phyloP scores from a whole-genome alignment of 1,140 invertebrate species.

The Meloidogyne hapla region DNA sequence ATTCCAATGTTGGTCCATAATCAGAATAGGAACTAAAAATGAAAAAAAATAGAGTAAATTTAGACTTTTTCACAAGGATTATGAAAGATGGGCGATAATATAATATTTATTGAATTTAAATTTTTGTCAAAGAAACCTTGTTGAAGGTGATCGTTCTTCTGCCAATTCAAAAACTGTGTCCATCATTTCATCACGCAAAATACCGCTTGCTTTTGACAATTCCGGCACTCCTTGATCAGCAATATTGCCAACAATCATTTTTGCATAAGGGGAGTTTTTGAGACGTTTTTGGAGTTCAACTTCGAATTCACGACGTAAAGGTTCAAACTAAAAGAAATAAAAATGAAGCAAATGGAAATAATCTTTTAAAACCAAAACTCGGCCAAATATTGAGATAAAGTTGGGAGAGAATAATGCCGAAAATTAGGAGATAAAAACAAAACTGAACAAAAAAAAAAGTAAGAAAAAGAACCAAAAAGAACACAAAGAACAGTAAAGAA shows the following conservation, averaged over 20 bases:
- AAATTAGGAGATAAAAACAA: no score
- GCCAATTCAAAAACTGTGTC: slow-evolving; percentile 49
- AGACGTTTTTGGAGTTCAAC: slow-evolving; percentile 54
- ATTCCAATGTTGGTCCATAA: slow-evolving; percentile 49
- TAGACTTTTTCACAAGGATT: no score
- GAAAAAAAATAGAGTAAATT: no score
- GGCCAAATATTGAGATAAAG: no score
- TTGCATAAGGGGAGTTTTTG: slow-evolving; percentile 54
- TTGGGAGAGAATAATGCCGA: no score
- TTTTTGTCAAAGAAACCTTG: no score
- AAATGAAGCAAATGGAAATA: slow-evolving; percentile 4
- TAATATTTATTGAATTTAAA: no score
- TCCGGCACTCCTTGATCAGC: slow-evolving; percentile 37
- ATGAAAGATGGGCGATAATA: no score
- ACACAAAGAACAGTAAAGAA: no score
- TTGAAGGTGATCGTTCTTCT: slow-evolving; percentile 21
- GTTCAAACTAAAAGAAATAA: slow-evolving; percentile 41
- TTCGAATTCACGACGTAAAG: slow-evolving; percentile 54
- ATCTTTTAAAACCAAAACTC: no score
- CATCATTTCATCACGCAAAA: slow-evolving; percentile 47
- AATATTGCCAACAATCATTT: slow-evolving; percentile 37
- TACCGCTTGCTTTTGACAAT: slow-evolving; percentile 29
- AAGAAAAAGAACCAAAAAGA: no score
- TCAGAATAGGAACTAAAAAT: neutral
- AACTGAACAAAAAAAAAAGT: no score